phyloP scores from a whole-genome alignment of 2,113 vertebrate genomes.

The Leptocoma aspasia region DNA sequence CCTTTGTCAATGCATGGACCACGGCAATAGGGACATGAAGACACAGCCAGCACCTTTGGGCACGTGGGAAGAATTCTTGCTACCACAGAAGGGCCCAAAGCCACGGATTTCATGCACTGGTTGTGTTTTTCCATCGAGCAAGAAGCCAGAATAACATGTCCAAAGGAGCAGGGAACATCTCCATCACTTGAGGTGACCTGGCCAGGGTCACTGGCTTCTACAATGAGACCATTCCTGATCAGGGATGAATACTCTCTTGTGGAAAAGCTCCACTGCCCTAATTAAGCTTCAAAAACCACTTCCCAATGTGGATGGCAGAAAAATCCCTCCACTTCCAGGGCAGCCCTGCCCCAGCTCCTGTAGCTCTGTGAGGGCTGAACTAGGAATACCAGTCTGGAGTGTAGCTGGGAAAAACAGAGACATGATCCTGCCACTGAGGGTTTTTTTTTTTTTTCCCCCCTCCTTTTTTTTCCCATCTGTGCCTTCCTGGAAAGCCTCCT shows the following conservation, averaged over 20 bases:
- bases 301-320: background rate
- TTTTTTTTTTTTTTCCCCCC: accelerated
- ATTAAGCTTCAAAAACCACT: background rate
- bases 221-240: background rate
- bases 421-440: too few species aligned
- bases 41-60: background rate
- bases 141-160: accelerated
- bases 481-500: background rate
- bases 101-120: accelerated
- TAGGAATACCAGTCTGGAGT: background rate
- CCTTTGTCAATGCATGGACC: too few species aligned
- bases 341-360: background rate
- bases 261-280: background rate
- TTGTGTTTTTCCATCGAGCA: background rate
- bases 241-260: accelerated
- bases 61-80: accelerated
- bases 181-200: background rate
- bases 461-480: background rate
- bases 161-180: background rate
- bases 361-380: accelerated
- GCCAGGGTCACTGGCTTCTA: background rate
- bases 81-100: background rate
- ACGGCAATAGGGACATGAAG: accelerated
- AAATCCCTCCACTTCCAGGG: background rate
- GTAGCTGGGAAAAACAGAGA: background rate